A percentile compares a stretch with the other conserved stretches of the same genome.
Conservation (phyloP, 2,113 vertebrate species). For the Osmerus eperlanus region DNA sequence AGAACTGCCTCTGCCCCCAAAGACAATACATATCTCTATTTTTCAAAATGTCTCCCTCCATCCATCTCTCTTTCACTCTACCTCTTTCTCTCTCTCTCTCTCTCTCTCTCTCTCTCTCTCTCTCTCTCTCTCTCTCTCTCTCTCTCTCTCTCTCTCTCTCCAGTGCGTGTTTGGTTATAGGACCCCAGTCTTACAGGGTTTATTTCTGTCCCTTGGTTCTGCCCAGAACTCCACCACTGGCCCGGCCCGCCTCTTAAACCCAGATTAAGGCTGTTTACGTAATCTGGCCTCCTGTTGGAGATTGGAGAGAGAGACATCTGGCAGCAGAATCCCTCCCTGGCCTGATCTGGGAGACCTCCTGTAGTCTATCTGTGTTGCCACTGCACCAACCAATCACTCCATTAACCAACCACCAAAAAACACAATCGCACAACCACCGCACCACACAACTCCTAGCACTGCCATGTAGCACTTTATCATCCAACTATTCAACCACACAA, state of each 20-base stretch:
- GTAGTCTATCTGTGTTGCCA: neutral
- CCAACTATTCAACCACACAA: neutral
- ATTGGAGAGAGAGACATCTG: conserved; percentile 72
- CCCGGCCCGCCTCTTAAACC: conserved; percentile 55
- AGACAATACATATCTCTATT: neutral
- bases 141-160: neutral
- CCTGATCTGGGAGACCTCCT: conserved; percentile 41
- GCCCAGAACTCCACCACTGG: conserved; percentile 57
- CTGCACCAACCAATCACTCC: neutral
- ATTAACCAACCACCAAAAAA: neutral
- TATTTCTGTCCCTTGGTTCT: conserved; percentile 23
- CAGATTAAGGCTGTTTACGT: conserved; percentile 69
- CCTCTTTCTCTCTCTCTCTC: too few relatives aligned
- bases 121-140: too few relatives aligned
- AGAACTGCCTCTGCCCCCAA: too few relatives aligned
- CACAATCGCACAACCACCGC: too few relatives aligned
- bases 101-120: too few relatives aligned
- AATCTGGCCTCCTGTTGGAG: conserved; percentile 70
- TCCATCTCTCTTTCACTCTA: too few relatives aligned
- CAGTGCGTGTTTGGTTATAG: neutral
- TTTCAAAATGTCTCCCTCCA: neutral
- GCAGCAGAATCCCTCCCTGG: conserved; percentile 59
- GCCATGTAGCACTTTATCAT: neutral
- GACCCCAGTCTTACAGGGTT: conserved; percentile 19
- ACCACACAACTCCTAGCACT: too few relatives aligned